phyloP scores from a whole-genome alignment of 1,140 invertebrate species.

The Heliothis virescens region DNA sequence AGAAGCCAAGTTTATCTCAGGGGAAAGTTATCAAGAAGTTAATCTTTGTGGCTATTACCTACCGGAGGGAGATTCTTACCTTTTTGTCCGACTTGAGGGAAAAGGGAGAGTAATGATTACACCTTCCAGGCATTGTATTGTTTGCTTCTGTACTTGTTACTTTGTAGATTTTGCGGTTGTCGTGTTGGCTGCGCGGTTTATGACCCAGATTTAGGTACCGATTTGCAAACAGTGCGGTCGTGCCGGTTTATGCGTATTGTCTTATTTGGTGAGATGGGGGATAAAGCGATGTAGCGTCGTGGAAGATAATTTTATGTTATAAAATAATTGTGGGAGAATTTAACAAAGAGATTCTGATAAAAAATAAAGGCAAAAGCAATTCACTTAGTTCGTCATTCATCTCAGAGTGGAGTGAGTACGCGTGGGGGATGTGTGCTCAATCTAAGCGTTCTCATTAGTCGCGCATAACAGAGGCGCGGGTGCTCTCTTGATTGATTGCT shows the following conservation, averaged over 20 bases:
- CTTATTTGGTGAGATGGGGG: neutral
- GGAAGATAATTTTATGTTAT: neutral
- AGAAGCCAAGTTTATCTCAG: conserved; percentile 75
- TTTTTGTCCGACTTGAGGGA: conserved; percentile 42
- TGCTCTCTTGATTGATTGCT: conserved; percentile 55
- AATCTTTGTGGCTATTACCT: conserved; percentile 73
- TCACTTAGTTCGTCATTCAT: conserved; percentile 4
- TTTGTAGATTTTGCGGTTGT: conserved; percentile 28
- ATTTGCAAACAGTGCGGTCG: conserved; percentile 28
- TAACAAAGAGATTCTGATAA: conserved; percentile 1
- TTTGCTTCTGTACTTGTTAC: conserved; percentile 31
- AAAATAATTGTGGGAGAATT: neutral
- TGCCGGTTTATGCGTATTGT: conserved; percentile 4
- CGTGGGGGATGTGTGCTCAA: conserved; percentile 15
- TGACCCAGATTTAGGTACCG: conserved; percentile 28
- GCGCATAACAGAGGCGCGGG: conserved; percentile 37
- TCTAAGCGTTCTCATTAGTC: conserved; percentile 39
- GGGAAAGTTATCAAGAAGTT: conserved; percentile 69
- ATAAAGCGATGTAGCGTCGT: neutral
- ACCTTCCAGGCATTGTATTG: conserved; percentile 30
- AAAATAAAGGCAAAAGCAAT: conserved; percentile 7
- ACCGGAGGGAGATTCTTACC: conserved; percentile 49
- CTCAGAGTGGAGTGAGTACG: neutral
- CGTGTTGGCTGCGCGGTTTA: conserved; percentile 25
- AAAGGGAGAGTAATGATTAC: conserved; percentile 39